phyloP scores from a whole-genome alignment of 2,797 vertebrate species.

The Coranthus polyacanthus region DNA sequence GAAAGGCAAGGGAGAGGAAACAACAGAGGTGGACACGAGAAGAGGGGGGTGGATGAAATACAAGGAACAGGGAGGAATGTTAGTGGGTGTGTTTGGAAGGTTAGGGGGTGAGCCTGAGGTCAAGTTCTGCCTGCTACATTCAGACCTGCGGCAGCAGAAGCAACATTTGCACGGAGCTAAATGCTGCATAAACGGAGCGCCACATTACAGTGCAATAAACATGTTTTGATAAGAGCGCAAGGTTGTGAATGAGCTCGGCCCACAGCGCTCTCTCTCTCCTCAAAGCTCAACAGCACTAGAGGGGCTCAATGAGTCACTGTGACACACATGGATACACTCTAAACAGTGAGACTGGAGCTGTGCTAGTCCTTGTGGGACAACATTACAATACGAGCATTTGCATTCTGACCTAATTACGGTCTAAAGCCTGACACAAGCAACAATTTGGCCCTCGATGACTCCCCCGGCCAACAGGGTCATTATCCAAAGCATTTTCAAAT shows the following conservation, averaged over 20 bases:
- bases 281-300: constrained; percentile 56
- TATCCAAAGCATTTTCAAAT: constrained; percentile 73
- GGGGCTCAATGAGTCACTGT: constrained; percentile 66
- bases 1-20: constrained; percentile 34
- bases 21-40: constrained; percentile 10
- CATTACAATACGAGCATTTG: constrained; percentile 72
- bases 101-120: constrained; percentile 45
- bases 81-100: constrained; percentile 23
- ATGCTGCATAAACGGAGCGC: constrained; percentile 37
- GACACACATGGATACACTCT: constrained; percentile 72
- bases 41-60: constrained; percentile 26
- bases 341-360: constrained; percentile 62
- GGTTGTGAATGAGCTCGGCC: constrained; percentile 65
- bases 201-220: constrained; percentile 61
- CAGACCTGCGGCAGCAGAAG: constrained; percentile 7
- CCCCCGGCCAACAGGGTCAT: constrained; percentile 65
- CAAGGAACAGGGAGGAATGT: constrained; percentile 37
- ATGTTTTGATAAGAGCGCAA: constrained; percentile 63
- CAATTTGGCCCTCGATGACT: constrained; percentile 74
- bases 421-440: constrained; percentile 70
- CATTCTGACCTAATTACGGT: constrained; percentile 80
- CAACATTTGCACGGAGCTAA: constrained; percentile 39
- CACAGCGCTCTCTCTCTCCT: constrained; percentile 35
- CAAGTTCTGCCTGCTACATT: constrained; percentile 8
- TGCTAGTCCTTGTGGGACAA: constrained; percentile 55